Evolutionary conservation across 2,113 vertebrate species (phyloP).

Genomic region (Grus americana): DNA sequence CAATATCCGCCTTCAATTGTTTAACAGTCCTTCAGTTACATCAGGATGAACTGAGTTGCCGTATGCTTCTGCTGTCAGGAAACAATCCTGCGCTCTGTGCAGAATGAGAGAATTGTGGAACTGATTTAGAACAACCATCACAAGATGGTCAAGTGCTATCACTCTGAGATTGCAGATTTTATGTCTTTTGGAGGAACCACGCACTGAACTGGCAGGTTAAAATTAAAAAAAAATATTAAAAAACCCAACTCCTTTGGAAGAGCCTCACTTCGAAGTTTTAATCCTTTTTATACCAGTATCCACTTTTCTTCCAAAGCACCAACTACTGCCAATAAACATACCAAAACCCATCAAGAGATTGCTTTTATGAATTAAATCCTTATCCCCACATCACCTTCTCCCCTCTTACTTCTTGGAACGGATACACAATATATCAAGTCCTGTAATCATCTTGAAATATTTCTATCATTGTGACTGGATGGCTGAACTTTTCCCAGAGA

Average conservation of each 20-base stretch:
- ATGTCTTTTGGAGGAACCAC: background rate
- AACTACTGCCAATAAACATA: background rate
- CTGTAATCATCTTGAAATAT: constrained; percentile 4
- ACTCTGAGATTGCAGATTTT: background rate
- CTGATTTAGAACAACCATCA: background rate
- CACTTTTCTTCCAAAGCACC: constrained; percentile 2
- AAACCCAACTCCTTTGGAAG: background rate
- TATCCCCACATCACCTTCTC: background rate
- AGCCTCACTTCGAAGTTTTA: background rate
- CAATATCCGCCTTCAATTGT: background rate
- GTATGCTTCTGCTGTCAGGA: background rate
- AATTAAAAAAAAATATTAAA: background rate
- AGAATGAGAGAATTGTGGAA: background rate
- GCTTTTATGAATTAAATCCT: background rate
- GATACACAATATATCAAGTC: background rate
- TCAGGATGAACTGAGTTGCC: background rate
- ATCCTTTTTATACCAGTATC: background rate
- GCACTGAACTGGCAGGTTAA: background rate
- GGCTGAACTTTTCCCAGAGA: constrained; percentile 49
- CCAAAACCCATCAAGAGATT: background rate
- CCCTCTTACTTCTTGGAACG: background rate
- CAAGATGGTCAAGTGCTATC: background rate
- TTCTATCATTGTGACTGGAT: background rate
- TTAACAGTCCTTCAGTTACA: background rate
- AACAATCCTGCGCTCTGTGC: background rate